These are phyloP conservation scores for Furnarius figulus DNA, from an alignment of 2,113 vertebrate species.

Conservation along the genomic window DNA sequence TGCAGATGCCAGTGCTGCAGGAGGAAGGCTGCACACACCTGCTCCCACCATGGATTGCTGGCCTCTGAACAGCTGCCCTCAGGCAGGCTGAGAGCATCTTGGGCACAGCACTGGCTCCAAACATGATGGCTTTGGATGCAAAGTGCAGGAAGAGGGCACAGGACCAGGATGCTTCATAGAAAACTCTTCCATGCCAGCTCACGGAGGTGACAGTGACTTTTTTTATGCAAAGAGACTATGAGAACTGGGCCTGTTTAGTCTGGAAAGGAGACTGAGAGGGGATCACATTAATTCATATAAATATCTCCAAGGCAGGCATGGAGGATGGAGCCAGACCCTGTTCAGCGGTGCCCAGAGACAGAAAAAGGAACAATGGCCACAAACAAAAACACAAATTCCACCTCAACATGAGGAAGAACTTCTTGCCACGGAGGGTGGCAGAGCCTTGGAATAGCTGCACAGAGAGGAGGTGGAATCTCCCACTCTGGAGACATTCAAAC, in stretches of 20 bases:
- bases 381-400: neutral
- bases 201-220: neutral
- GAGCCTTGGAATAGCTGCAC: neutral
- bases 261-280: neutral
- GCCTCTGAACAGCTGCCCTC: neutral
- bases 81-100: neutral
- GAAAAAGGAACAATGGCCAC: neutral
- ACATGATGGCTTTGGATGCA: rapidly evolving
- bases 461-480: neutral
- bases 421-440: neutral
- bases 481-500: neutral
- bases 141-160: neutral
- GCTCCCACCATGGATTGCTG: neutral
- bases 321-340: neutral
- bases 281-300: neutral
- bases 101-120: neutral
- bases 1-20: neutral
- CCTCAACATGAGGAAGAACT: neutral
- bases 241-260: neutral
- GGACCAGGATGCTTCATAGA: neutral
- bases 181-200: neutral
- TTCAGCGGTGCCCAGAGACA: neutral
- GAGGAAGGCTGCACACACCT: neutral
- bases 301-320: neutral
- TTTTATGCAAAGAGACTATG: neutral